A percentile compares a stretch with the other conserved stretches of the same genome.
Evolutionary conservation across 2,113 vertebrate species (phyloP).

Genomic region (Pygathrix nemaeus): DNA sequence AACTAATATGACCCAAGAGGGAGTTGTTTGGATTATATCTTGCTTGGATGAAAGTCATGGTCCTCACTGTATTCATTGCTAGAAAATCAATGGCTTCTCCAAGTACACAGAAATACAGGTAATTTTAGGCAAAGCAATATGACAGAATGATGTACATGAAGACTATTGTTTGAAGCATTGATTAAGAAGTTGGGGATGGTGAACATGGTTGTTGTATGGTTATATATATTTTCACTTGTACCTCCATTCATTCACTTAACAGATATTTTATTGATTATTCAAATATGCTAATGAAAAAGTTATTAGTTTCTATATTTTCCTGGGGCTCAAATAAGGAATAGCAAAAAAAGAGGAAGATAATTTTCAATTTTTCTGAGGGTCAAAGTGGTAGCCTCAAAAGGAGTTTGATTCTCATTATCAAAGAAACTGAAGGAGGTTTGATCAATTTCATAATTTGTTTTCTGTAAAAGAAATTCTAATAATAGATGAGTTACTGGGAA

Average conservation of each 20-base stretch:
- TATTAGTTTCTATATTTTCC: background rate
- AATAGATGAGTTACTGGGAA: background rate
- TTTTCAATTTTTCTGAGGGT: background rate
- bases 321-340: background rate
- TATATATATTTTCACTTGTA: background rate
- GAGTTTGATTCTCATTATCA: background rate
- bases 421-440: background rate
- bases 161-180: background rate
- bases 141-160: background rate
- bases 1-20: background rate
- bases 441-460: background rate
- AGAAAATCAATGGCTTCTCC: background rate
- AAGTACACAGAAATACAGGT: background rate
- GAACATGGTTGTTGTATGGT: fast-evolving
- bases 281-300: background rate
- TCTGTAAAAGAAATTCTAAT: background rate
- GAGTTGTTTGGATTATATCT: background rate
- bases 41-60: background rate
- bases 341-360: background rate
- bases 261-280: background rate
- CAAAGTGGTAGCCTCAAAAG: background rate
- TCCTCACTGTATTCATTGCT: background rate
- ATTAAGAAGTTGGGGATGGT: background rate
- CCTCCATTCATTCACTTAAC: background rate
- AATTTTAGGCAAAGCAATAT: background rate